Percentiles rank a stretch among this genome's conserved stretches.
These are phyloP conservation scores for Gryllus longicercus DNA, from an alignment of 2,888 invertebrate species.

Conservation along the genomic window DNA sequence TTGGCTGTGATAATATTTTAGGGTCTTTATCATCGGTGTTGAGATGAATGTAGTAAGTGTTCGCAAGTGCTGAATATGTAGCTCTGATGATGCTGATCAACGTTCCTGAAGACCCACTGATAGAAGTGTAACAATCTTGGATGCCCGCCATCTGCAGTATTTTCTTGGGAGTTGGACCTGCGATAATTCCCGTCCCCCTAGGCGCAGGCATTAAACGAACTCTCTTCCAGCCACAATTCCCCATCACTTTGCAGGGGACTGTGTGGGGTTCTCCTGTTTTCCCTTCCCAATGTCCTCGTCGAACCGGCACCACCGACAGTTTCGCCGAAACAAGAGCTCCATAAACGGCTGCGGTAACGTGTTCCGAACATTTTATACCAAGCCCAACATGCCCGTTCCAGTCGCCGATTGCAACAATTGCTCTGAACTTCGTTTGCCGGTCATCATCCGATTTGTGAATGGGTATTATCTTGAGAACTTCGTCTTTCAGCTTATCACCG, in stretches of 20 bases:
- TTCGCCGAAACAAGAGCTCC: conserved; percentile 98
- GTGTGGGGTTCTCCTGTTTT: conserved; percentile 99
- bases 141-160: conserved; percentile 98
- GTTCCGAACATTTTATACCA: conserved; percentile 99
- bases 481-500: conserved; percentile 89
- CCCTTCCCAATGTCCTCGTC: conserved; percentile 99
- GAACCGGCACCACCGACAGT: conserved; percentile 94
- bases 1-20: conserved; percentile 85
- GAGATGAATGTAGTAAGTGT: conserved; percentile 91
- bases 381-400: conserved; percentile 98
- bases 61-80: conserved; percentile 96
- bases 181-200: conserved; percentile 99
- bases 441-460: conserved; percentile 99
- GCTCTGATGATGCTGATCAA: conserved; percentile 99
- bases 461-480: conserved; percentile 99
- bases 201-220: conserved; percentile 98
- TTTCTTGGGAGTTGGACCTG: conserved; percentile 98
- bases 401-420: conserved; percentile 85
- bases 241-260: conserved; percentile 99
- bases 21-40: conserved; percentile 99
- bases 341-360: conserved; percentile 99
- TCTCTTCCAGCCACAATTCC: conserved; percentile 97
- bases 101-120: conserved; percentile 95
- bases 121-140: conserved; percentile 98
- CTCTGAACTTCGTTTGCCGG: conserved; percentile 97